Conservation (phyloP, 2,888 invertebrate species). For the Hymenopus coronatus region DNA sequence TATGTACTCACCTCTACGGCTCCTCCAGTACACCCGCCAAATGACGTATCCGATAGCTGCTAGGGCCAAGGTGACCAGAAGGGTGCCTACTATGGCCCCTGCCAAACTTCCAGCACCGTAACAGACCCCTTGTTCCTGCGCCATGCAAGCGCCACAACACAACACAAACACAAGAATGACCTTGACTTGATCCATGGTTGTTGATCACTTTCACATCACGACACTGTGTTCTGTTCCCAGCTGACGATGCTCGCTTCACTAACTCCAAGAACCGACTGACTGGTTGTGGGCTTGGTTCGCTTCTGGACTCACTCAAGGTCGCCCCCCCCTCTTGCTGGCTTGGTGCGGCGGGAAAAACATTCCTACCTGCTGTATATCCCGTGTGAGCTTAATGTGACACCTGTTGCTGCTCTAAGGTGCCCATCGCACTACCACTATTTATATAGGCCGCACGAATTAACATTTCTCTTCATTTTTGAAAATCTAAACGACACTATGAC, state of each 20-base stretch:
- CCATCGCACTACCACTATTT: no score
- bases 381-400: not conserved
- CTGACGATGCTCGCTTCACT: not conserved
- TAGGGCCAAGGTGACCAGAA: conserved; percentile 61
- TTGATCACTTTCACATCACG: not conserved
- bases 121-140: conserved; percentile 44
- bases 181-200: not conserved
- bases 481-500: no score
- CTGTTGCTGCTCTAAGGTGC: not conserved
- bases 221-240: not conserved
- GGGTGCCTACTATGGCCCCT: conserved; percentile 68
- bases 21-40: conserved; percentile 62
- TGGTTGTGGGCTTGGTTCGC: not conserved
- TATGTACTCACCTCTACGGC: conserved; percentile 54
- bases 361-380: conserved; percentile 21
- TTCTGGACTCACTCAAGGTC: conserved; percentile 23
- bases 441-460: no score
- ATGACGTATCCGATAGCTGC: conserved; percentile 57
- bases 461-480: no score
- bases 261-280: not conserved
- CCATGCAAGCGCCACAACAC: conserved; percentile 7
- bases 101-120: conserved; percentile 69
- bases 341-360: conserved; percentile 28
- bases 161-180: not conserved
- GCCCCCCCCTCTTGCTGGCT: not conserved